phyloP scores from a whole-genome alignment of 2,888 invertebrate species.

The Aelia acuminata region DNA sequence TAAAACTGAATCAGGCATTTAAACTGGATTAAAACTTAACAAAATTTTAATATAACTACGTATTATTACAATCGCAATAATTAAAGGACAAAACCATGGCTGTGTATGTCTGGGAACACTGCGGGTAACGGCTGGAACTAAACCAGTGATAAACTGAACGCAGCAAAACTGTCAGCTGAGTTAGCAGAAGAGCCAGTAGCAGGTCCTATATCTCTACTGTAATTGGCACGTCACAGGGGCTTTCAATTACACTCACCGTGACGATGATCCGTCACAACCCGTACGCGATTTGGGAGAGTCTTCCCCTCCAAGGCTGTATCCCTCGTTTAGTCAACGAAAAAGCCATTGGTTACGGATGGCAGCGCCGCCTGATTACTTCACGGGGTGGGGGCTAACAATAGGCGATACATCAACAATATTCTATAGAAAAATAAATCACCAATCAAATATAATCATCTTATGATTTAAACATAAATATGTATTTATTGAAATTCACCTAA shows the following conservation, averaged over 20 bases:
- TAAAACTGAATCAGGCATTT: no score
- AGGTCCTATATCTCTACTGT: background rate
- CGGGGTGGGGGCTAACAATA: background rate
- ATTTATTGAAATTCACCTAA: no score
- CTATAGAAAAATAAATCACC: no score
- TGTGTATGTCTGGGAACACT: background rate
- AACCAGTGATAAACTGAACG: background rate
- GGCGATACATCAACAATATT: no score
- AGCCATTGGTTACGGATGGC: background rate
- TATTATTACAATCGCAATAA: background rate
- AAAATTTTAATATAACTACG: no score
- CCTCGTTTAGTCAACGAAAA: background rate
- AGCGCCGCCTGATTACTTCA: background rate
- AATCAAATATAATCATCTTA: no score
- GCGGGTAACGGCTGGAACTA: background rate
- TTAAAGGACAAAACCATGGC: background rate
- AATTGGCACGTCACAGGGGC: constrained; percentile 45
- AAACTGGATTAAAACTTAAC: no score
- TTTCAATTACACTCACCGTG: constrained; percentile 39
- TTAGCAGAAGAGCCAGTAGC: background rate
- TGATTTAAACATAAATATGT: no score
- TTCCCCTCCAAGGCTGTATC: background rate
- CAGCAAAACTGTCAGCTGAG: constrained; percentile 33
- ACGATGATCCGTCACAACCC: constrained; percentile 35
- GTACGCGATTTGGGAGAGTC: background rate